Evolutionary conservation across 2,797 vertebrate species (phyloP), one percentile per base, ranked within the genome.

Genomic region (Phylloscopus collybita): DNA sequence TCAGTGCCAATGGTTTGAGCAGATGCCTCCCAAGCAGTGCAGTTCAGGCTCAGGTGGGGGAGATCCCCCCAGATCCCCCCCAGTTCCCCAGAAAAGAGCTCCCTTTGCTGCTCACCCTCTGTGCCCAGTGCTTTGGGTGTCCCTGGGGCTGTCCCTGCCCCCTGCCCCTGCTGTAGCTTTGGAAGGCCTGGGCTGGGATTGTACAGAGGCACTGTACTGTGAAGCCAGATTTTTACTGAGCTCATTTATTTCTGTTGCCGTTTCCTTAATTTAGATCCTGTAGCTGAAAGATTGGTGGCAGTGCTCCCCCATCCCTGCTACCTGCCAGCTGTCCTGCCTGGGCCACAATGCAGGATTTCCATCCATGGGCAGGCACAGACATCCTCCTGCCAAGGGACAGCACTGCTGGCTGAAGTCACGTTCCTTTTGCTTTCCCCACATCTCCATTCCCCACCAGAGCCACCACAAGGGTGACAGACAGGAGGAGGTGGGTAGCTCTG

Each of bases 161-260:
- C 38, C 38, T 38, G 38, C 4, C 42, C 0, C 0, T 9, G 38
- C 71, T 8, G 14, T 2, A 26, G 4, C 32, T 70, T 32, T 47
- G 36, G 53, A 22, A 78, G 38, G 19, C 21, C 27, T 40, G 32
- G 62, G 15, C 30, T 78, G 47, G 17, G 27, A 4, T 16, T 29
- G 9, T 32, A 2, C 3, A 25, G 54, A 72, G 30, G 18, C n/a
- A 23, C 26, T 36, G 32, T 44, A 19, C 22, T 26, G 16, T n/a
- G 32, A 44, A 65, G 29, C 1, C 9, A 25, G 11, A 21, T 72
- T 91, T 83, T 69, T 34, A 21, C 5, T 47, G 54, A 22, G 25
- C 15, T 11, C 0, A 11, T 18, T 64, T 42, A 20, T 32, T 91
- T 91, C 49, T 86, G n/a, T 36, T 83, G 38, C 60, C 3, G 3